Percentiles rank a stretch among this genome's conserved stretches.
Evolutionary conservation across 1,140 invertebrate species (phyloP).

Genomic region (Yoshiicerus persimilis): DNA sequence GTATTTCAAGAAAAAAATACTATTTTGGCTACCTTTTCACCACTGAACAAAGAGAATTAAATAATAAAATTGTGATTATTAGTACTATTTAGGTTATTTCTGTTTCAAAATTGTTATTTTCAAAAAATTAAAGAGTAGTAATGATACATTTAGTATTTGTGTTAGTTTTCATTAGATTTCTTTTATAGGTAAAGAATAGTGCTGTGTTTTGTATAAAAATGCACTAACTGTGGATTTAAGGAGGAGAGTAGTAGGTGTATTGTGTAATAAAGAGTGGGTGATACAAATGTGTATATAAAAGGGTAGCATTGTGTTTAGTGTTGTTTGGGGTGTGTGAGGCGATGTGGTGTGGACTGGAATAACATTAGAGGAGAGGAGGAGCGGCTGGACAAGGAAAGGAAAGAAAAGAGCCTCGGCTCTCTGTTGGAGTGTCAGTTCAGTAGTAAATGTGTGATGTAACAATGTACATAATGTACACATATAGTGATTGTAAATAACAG

Average conservation of each 20-base stretch:
- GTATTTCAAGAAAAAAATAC: no score
- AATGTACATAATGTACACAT: not conserved
- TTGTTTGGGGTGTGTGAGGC: not conserved
- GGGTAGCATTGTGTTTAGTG: not conserved
- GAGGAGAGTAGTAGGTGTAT: not conserved
- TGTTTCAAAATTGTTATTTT: no score
- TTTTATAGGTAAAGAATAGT: no score
- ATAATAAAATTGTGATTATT: no score
- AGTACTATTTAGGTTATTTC: no score
- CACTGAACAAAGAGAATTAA: no score
- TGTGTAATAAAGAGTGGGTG: not conserved
- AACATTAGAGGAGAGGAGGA: not conserved
- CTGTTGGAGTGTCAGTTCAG: not conserved
- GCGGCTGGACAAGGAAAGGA: not conserved
- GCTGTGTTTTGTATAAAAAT: no score
- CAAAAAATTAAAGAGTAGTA: no score
- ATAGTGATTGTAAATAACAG: slow-evolving; percentile 4
- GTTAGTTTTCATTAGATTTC: no score
- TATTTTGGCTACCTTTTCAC: no score
- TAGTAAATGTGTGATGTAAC: not conserved
- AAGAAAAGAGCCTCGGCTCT: not conserved
- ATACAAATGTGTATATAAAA: not conserved
- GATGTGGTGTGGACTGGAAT: not conserved
- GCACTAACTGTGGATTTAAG: no score
- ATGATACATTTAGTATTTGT: no score